These are phyloP conservation scores for Drosophila greeni DNA, from an alignment of 2,888 invertebrate genomes.

Conservation along the genomic window DNA sequence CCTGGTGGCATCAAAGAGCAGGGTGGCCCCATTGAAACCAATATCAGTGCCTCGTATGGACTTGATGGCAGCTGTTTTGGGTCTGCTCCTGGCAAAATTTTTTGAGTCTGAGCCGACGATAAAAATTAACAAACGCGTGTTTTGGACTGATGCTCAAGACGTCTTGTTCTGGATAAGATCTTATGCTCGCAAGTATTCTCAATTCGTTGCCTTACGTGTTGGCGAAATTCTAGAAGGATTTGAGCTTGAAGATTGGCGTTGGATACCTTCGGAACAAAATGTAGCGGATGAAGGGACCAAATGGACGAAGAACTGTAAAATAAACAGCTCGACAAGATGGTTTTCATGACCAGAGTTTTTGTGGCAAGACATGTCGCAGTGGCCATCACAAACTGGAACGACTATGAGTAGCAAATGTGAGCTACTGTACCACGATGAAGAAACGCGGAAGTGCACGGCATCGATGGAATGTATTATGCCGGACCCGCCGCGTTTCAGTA, in stretches of 20 bases:
- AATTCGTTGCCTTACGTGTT: not conserved
- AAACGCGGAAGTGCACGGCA: no score
- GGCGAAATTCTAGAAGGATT: not conserved
- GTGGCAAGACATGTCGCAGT: not conserved
- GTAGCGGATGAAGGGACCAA: not conserved
- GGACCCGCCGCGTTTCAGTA: no score
- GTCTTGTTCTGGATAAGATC: not conserved
- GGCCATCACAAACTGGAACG: not conserved
- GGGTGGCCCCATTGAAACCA: slow-evolving; percentile 1
- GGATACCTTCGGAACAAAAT: not conserved
- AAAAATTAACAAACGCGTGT: not conserved
- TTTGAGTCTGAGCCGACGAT: no score
- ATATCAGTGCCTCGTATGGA: no score
- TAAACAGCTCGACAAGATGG: not conserved
- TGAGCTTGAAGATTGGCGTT: not conserved
- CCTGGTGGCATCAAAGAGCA: not conserved
- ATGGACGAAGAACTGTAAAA: not conserved
- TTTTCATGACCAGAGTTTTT: not conserved
- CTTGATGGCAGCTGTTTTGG: not conserved
- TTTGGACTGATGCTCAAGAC: not conserved
- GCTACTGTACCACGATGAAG: no score
- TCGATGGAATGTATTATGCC: no score
- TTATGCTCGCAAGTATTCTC: not conserved
- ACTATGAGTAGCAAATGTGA: no score
- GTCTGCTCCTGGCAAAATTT: no score